Evolutionary conservation across 2,888 invertebrate species (phyloP).

Genomic region (Drosophila prolongata): DNA sequence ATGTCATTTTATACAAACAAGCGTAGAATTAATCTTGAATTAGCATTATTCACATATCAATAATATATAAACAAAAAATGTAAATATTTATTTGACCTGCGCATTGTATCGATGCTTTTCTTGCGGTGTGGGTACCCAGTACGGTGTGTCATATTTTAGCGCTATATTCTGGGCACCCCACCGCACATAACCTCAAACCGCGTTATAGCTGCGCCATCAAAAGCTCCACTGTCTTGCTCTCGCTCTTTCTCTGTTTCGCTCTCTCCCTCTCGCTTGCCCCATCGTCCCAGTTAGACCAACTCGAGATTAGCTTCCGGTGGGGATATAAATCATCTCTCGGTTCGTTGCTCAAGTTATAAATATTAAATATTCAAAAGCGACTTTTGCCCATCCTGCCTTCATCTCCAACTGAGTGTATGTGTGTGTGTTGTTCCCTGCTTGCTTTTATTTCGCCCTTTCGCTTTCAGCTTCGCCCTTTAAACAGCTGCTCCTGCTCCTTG

Average conservation of each 20-base stretch:
- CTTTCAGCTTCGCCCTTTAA: slow-evolving; percentile 69
- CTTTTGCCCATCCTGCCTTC: slow-evolving; percentile 42
- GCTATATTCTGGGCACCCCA: slow-evolving; percentile 49
- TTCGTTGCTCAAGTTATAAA: slow-evolving; percentile 77
- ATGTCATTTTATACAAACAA: no score
- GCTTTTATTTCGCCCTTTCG: slow-evolving; percentile 67
- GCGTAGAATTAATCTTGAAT: no score
- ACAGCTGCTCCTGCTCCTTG: slow-evolving; percentile 59
- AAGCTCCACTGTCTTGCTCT: slow-evolving; percentile 48
- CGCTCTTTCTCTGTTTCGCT: neutral
- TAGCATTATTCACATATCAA: neutral
- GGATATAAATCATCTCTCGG: slow-evolving; percentile 78
- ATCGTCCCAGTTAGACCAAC: slow-evolving; percentile 63
- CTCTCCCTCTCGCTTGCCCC: slow-evolving; percentile 2
- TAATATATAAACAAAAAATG: neutral
- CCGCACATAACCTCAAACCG: slow-evolving; percentile 55
- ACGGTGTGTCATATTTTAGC: slow-evolving; percentile 52
- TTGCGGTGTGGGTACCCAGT: slow-evolving; percentile 14
- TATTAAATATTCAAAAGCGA: slow-evolving; percentile 75
- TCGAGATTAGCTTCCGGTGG: slow-evolving; percentile 79
- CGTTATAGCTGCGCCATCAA: slow-evolving; percentile 46
- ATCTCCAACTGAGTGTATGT: slow-evolving; percentile 1
- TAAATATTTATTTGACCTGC: slow-evolving; percentile 1
- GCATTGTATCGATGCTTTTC: neutral
- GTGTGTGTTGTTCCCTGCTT: slow-evolving; percentile 25